Evolutionary conservation across 2,888 invertebrate species (phyloP).

Genomic region (Drosophila affinis): DNA sequence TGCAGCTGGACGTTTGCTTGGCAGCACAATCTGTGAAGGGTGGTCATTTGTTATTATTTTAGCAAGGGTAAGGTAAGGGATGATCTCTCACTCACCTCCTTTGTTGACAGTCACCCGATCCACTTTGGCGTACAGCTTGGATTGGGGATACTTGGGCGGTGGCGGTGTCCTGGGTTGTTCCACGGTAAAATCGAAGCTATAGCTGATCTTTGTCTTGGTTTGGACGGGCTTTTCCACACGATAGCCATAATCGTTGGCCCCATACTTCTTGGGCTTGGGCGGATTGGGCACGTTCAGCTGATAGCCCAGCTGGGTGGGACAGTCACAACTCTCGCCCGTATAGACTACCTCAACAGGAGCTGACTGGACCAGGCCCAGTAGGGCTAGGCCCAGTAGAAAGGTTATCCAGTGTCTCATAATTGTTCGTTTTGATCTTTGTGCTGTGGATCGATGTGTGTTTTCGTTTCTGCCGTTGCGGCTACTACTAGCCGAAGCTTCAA

Average conservation of each 20-base stretch:
- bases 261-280: constrained; percentile 44
- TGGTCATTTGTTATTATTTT: not conserved
- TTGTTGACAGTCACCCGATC: constrained; percentile 74
- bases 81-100: constrained; percentile 62
- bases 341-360: constrained; percentile 74
- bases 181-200: constrained; percentile 80
- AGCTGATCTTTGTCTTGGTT: constrained; percentile 71
- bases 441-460: constrained; percentile 36
- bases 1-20: constrained; percentile 60
- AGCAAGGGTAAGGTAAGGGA: no score
- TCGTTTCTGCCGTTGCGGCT: constrained; percentile 50
- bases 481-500: constrained; percentile 65
- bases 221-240: constrained; percentile 74
- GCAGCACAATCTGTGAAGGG: constrained; percentile 59
- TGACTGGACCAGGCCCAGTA: no score
- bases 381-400: constrained; percentile 3
- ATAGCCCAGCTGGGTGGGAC: constrained; percentile 73
- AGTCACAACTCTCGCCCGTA: constrained; percentile 78
- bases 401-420: constrained; percentile 29
- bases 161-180: constrained; percentile 75
- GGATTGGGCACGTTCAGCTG: constrained; percentile 71
- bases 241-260: constrained; percentile 69
- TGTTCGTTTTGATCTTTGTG: not conserved
- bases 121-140: constrained; percentile 71
- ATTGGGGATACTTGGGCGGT: constrained; percentile 51